Conservation (phyloP, 2,113 vertebrate genomes). For the Porphyrio hochstetteri region DNA sequence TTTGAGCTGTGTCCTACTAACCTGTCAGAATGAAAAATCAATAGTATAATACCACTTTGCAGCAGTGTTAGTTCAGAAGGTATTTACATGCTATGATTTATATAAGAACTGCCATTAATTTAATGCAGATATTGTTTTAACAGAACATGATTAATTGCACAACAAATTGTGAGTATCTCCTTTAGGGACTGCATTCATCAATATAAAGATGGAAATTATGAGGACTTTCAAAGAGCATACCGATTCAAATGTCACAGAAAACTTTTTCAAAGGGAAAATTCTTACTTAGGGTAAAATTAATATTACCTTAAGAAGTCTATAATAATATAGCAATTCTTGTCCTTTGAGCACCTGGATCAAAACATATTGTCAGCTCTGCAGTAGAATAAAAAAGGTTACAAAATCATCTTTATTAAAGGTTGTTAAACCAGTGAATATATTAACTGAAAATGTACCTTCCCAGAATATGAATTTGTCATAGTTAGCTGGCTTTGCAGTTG, state of each 20-base stretch:
- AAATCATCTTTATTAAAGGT: background rate
- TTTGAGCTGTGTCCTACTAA: constrained; percentile 25
- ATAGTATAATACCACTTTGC: constrained; percentile 36
- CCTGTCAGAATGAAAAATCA: constrained; percentile 65
- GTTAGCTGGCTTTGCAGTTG: background rate
- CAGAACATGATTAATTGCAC: constrained; percentile 32
- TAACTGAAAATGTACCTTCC: background rate
- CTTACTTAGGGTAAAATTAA: background rate
- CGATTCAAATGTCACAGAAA: background rate
- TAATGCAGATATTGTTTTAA: constrained; percentile 31
- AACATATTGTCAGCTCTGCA: background rate
- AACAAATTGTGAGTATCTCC: constrained; percentile 6
- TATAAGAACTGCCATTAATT: constrained; percentile 37
- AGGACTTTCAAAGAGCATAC: background rate
- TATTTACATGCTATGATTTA: constrained; percentile 41
- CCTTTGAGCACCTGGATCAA: background rate
- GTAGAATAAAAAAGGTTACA: background rate
- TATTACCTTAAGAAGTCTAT: background rate
- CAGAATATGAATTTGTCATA: background rate
- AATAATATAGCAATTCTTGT: background rate
- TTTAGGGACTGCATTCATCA: background rate
- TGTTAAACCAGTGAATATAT: background rate
- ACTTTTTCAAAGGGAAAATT: background rate
- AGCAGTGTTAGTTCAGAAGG: constrained; percentile 23
- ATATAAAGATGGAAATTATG: background rate